Conservation (phyloP, 1,140 invertebrate genomes). For the Achatina immaculata region DNA sequence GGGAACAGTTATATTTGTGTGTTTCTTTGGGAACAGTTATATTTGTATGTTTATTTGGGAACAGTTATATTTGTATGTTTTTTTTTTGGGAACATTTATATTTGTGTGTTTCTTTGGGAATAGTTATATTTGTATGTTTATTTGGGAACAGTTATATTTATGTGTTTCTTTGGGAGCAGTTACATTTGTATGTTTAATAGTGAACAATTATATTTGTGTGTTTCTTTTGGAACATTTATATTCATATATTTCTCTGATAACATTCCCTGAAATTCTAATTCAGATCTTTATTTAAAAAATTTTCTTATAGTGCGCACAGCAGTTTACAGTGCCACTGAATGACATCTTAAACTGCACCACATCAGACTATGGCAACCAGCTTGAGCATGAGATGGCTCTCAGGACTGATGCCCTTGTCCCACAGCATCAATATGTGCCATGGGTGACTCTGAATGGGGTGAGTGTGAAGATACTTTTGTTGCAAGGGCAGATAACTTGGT, state of each 20-base stretch:
- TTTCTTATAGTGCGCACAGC: slow-evolving; percentile 56
- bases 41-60: no score
- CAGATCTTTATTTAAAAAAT: no score
- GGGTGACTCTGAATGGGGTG: slow-evolving; percentile 84
- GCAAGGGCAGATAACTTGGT: no score
- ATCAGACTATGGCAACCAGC: slow-evolving; percentile 76
- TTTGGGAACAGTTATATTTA: neutral
- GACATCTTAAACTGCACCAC: slow-evolving; percentile 80
- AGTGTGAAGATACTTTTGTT: slow-evolving; percentile 16
- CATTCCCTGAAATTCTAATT: no score
- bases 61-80: no score
- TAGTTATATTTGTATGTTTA: neutral
- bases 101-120: no score
- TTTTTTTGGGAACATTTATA: no score
- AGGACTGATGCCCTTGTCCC: slow-evolving; percentile 81
- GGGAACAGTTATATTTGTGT: no score
- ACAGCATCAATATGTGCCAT: slow-evolving; percentile 84
- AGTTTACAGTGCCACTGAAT: slow-evolving; percentile 72
- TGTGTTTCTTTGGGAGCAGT: neutral
- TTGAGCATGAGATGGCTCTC: slow-evolving; percentile 85
- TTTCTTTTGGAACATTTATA: neutral
- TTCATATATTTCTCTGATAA: no score
- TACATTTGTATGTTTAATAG: neutral
- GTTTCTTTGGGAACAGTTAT: no score
- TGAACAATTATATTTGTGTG: neutral